Base-by-base conservation (phyloP, 2,113 vertebrate genomes). In the Spermophilus dauricus region DNA sequence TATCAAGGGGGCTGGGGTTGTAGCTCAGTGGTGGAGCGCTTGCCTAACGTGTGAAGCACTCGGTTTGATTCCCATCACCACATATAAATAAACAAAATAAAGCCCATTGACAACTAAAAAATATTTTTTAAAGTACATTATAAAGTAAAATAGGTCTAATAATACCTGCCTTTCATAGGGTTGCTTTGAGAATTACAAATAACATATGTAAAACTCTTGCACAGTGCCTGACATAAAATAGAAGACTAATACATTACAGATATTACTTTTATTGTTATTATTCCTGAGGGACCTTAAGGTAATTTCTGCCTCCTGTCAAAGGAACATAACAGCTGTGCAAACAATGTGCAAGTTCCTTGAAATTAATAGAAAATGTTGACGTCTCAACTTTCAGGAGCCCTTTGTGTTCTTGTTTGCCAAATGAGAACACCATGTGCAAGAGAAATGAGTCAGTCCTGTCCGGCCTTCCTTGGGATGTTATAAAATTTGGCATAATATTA, bases 371-470 rank as follows among this genome's bases (percentile, higher is more conserved):
- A 94, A 95, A 95, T 37, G 56, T 92, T 93, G 83, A 65, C 5
- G 3, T 94, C 89, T 95, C 93, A 48, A 48, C 80, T 89, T 92
- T 95, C 87, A 75, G 93, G 42, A 91, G 93, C 56, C 91, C 75
- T 75, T 17, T 65, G 89, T 95, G 97, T 97, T 95, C 97, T 12
- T 92, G 87, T 97, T 96, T 97, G 87, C 84, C 70, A 51, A 95
- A 65, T 24, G 51, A 89, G 97, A 86, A 89, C 93, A 78, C n/a
- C 1, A 0, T 75, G 96, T 92, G 81, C 96, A 56, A 16, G 48
- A 90, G 73, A 14, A 81, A 70, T 97, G 97, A 97, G 76, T 98
- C 96, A 98, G 88, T 32, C 51, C 42, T 76, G 48, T 30, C 56
- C 93, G 56, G 42, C 45, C 86, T 86, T 91, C 72, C 83, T 75